These are phyloP conservation scores for Gortyna flavago DNA, from an alignment of 2,888 invertebrate genomes.

Conservation along the genomic window DNA sequence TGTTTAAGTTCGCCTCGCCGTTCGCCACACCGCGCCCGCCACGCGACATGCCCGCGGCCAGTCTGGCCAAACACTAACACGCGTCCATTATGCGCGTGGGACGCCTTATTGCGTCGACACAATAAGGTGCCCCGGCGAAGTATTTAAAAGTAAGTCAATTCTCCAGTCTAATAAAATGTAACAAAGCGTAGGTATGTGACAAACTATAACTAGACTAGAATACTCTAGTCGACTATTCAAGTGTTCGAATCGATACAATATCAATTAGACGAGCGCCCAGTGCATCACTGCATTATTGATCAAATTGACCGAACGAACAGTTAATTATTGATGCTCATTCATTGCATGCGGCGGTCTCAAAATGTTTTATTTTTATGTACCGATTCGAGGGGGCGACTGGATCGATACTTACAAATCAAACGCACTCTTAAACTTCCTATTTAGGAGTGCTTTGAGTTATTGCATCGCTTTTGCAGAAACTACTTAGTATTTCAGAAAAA, in stretches of 20 bases:
- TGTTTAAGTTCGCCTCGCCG: no score
- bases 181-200: background rate
- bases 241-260: background rate
- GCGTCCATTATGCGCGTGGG: no score
- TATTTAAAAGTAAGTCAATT: background rate
- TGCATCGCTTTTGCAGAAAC: background rate
- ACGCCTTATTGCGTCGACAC: background rate
- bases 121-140: background rate
- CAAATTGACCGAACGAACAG: background rate
- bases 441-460: background rate
- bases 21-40: no score
- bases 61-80: no score
- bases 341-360: background rate
- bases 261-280: conserved; percentile 6
- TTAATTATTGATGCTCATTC: conserved; percentile 2
- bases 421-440: no score
- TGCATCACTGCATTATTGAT: conserved; percentile 36
- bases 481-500: background rate
- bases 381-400: background rate
- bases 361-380: background rate
- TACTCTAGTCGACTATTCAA: background rate
- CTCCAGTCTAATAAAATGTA: background rate
- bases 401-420: background rate
- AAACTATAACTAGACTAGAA: conserved; percentile 3
- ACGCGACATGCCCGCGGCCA: no score